Conservation (phyloP, 2,888 invertebrate genomes). For the Tetragnatha montana region DNA sequence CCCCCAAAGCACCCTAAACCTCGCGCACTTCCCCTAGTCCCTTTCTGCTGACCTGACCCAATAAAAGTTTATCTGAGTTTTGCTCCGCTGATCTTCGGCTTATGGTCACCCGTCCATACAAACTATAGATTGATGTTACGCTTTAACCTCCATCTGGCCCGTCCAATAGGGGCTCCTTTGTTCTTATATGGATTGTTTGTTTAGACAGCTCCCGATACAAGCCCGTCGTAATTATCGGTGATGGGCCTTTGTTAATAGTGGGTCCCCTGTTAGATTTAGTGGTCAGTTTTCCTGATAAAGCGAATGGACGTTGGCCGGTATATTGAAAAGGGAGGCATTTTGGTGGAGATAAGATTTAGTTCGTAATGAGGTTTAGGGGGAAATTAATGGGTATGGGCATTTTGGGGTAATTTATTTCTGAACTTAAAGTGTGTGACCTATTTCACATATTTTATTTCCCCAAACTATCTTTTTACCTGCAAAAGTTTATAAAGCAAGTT, state of each 20-base stretch:
- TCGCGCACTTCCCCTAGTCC: constrained; percentile 46
- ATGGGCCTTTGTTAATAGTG: constrained; percentile 28
- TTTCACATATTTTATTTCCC: no score
- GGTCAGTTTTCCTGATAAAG: constrained; percentile 61
- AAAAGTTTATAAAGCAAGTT: no score
- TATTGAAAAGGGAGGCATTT: neutral
- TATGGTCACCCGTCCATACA: constrained; percentile 63
- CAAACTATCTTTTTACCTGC: no score
- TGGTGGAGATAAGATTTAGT: neutral
- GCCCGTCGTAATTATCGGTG: constrained; percentile 32
- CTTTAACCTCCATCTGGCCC: constrained; percentile 37
- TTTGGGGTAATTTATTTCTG: no score
- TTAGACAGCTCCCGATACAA: constrained; percentile 36
- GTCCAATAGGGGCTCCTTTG: constrained; percentile 22
- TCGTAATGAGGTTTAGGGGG: no score
- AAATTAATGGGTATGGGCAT: no score
- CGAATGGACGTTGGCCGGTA: neutral
- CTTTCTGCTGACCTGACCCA: constrained; percentile 57
- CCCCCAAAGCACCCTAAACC: neutral
- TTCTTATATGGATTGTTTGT: constrained; percentile 47
- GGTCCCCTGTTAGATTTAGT: constrained; percentile 5
- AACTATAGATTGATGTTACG: constrained; percentile 59
- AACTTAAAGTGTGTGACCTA: no score
- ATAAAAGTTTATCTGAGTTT: constrained; percentile 67
- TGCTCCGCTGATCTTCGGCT: constrained; percentile 58